Conservation (phyloP, 2,113 vertebrate genomes). For the Cyprinodon brontotheroides region DNA sequence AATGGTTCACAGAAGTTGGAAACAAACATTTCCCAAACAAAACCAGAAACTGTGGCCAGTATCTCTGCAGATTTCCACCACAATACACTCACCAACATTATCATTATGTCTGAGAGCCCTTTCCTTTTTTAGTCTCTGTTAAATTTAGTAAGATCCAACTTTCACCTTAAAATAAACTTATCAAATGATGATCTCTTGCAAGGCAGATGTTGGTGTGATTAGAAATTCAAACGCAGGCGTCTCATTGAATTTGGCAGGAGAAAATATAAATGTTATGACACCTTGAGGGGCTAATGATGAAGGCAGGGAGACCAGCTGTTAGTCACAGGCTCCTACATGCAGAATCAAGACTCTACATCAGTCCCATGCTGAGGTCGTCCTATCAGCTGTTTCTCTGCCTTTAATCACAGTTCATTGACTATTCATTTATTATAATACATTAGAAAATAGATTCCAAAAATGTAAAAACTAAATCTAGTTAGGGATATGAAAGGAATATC, state of each 20-base stretch:
- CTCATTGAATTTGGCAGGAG: slow-evolving; percentile 56
- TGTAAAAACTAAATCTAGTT: not conserved
- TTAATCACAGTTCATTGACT: slow-evolving; percentile 44
- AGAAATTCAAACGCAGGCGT: slow-evolving; percentile 58
- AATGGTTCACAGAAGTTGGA: not conserved
- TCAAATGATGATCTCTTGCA: slow-evolving; percentile 25
- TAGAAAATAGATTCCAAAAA: not conserved
- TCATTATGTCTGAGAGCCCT: not conserved
- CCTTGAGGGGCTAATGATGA: slow-evolving; percentile 32
- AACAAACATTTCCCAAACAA: not conserved
- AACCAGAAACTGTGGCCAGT: not conserved
- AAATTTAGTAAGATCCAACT: not conserved
- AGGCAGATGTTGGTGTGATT: slow-evolving; percentile 55
- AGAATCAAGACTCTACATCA: slow-evolving; percentile 39
- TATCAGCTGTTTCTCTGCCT: slow-evolving; percentile 41
- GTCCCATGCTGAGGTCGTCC: slow-evolving; percentile 31
- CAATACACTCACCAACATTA: not conserved
- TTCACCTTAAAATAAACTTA: not conserved
- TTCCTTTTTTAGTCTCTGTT: not conserved
- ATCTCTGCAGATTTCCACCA: not conserved
- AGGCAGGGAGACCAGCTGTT: slow-evolving; percentile 56
- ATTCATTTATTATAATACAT: slow-evolving; percentile 7
- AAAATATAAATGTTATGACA: slow-evolving; percentile 39
- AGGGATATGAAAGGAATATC: not conserved
- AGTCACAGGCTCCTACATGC: slow-evolving; percentile 62